These are phyloP conservation scores for Orthonyx spaldingii DNA, from an alignment of 2,113 vertebrate species.

Conservation along the genomic window DNA sequence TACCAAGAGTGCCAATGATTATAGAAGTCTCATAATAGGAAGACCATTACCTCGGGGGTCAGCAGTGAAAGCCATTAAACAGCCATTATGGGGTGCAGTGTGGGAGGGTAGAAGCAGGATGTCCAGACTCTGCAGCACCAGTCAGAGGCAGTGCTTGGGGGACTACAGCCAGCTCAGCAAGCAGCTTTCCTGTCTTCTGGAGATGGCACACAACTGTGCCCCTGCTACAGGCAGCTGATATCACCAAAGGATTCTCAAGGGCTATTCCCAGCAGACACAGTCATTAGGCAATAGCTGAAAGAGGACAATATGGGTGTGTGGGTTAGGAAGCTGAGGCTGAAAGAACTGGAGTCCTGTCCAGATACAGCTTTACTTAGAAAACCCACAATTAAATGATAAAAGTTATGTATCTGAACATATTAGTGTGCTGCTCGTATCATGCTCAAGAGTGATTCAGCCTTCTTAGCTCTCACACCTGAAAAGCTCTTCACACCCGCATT, in stretches of 20 bases:
- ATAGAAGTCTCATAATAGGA: rapidly evolving
- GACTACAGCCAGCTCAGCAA: background rate
- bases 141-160: background rate
- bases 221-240: background rate
- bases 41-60: background rate
- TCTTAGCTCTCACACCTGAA: background rate
- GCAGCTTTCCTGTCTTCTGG: background rate
- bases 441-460: background rate
- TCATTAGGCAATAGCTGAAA: background rate
- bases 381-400: background rate
- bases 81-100: rapidly evolving
- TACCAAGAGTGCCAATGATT: background rate
- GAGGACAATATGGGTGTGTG: background rate
- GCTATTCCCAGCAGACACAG: background rate
- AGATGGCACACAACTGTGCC: background rate
- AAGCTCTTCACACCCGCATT: background rate
- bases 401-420: background rate
- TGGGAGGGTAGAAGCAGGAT: rapidly evolving
- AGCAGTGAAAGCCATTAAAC: background rate
- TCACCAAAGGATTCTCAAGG: background rate
- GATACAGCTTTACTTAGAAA: background rate
- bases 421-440: background rate
- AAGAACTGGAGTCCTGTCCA: background rate
- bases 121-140: rapidly evolving
- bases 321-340: background rate